These are phyloP conservation scores for Climacteris rufus DNA, from an alignment of 2,113 vertebrate genomes.

Conservation along the genomic window DNA sequence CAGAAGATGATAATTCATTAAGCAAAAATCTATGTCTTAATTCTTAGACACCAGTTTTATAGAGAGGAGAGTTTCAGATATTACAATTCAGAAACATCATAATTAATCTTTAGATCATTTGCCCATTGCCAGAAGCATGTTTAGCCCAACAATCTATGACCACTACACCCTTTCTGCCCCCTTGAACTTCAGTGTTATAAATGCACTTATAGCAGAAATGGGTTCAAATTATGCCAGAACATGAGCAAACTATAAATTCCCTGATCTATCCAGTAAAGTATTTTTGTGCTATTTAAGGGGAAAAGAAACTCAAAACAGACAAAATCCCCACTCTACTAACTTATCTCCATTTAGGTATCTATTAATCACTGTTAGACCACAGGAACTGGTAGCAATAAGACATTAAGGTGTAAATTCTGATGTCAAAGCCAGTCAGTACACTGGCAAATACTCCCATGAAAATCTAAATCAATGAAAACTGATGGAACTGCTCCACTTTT, in stretches of 20 bases:
- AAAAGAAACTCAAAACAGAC: neutral
- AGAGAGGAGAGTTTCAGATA: neutral
- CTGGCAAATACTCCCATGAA: neutral
- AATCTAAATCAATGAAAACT: neutral
- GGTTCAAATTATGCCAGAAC: neutral
- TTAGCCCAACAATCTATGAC: neutral
- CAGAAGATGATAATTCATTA: neutral
- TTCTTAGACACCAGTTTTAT: neutral
- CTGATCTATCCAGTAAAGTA: neutral
- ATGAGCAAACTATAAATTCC: neutral
- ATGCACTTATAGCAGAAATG: neutral
- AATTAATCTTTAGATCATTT: neutral
- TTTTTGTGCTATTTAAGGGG: neutral
- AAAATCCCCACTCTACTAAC: neutral
- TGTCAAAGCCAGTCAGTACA: neutral
- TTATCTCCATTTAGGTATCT: neutral
- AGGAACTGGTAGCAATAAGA: neutral
- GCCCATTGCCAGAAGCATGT: neutral
- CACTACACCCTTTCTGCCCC: neutral
- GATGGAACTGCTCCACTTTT: neutral
- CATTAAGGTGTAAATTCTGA: neutral
- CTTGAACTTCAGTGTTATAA: neutral
- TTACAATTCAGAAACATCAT: neutral
- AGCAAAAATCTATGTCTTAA: neutral
- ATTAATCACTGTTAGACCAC: neutral